phyloP scores from a whole-genome alignment of 1,140 invertebrate genomes.

The Heliconius himera region DNA sequence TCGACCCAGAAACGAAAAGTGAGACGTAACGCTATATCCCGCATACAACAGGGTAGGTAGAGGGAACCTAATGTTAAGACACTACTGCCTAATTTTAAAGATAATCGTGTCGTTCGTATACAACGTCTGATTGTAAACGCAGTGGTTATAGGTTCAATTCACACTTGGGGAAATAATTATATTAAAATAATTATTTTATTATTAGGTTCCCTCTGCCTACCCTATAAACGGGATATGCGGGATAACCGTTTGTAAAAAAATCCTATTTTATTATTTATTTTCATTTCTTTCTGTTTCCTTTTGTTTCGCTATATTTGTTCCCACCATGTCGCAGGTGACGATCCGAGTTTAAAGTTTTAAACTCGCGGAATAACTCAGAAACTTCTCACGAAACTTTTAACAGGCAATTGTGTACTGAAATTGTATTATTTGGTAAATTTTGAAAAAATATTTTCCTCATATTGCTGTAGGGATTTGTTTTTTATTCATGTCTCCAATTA shows the following conservation, averaged over 20 bases:
- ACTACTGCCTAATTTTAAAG: too few relatives aligned
- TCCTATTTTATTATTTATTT: background rate
- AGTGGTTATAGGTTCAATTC: too few relatives aligned
- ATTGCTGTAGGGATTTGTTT: too few relatives aligned
- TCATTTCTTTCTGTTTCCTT: background rate
- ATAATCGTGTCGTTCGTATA: too few relatives aligned
- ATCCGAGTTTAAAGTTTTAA: slow-evolving; percentile 5
- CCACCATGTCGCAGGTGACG: slow-evolving; percentile 2
- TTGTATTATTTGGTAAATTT: slow-evolving; percentile 1
- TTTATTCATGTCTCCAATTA: too few relatives aligned
- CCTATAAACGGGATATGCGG: background rate
- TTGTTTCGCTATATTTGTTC: background rate
- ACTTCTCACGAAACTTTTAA: background rate
- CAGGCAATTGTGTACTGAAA: background rate
- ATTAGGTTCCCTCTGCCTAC: background rate
- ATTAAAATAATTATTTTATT: too few relatives aligned
- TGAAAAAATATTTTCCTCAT: background rate
- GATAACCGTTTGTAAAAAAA: background rate
- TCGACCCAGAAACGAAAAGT: slow-evolving; percentile 8
- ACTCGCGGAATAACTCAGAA: background rate
- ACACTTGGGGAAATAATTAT: too few relatives aligned
- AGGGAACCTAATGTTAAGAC: too few relatives aligned
- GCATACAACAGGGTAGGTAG: too few relatives aligned
- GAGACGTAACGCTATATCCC: background rate
- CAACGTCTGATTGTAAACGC: too few relatives aligned